A percentile compares a stretch with the other conserved stretches of the same genome.
These are phyloP conservation scores for Trichogramma pretiosum DNA, from an alignment of 1,140 invertebrate genomes.

Conservation along the genomic window DNA sequence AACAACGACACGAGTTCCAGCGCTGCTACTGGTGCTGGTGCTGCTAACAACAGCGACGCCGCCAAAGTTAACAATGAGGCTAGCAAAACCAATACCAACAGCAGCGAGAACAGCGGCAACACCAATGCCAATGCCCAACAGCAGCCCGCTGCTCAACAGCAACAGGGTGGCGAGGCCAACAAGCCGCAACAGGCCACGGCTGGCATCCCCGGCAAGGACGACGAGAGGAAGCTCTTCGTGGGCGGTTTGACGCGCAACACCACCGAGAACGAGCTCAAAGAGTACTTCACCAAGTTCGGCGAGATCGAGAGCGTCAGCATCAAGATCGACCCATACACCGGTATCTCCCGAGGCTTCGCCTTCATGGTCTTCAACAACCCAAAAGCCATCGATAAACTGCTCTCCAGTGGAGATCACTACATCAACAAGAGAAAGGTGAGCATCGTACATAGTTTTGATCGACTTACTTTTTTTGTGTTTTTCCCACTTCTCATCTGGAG, in stretches of 20 bases:
- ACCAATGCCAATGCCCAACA: conserved; percentile 19
- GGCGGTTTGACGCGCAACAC: conserved; percentile 45
- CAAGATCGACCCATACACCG: conserved; percentile 58
- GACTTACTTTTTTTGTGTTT: too few relatives aligned
- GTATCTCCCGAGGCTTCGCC: conserved; percentile 58
- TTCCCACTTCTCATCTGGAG: too few relatives aligned
- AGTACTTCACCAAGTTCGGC: conserved; percentile 56
- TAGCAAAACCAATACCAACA: not conserved
- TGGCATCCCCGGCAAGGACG: conserved; percentile 45
- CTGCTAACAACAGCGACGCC: too few relatives aligned
- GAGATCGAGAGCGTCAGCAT: conserved; percentile 56
- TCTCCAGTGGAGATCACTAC: conserved; percentile 49
- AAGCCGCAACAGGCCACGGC: conserved; percentile 37
- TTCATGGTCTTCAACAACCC: conserved; percentile 60
- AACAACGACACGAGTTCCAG: conserved; percentile 15
- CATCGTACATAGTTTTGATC: too few relatives aligned
- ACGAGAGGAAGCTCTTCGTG: conserved; percentile 47
- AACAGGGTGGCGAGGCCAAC: conserved; percentile 16
- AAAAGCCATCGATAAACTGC: conserved; percentile 53
- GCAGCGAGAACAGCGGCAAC: not conserved
- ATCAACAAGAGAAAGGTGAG: conserved; percentile 57
- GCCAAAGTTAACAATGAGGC: too few relatives aligned
- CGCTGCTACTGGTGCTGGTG: too few relatives aligned
- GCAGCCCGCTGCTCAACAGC: conserved; percentile 22
- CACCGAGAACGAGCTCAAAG: conserved; percentile 49